phyloP scores from a whole-genome alignment of 2,888 invertebrate species.

The Hypomecis atomaria region DNA sequence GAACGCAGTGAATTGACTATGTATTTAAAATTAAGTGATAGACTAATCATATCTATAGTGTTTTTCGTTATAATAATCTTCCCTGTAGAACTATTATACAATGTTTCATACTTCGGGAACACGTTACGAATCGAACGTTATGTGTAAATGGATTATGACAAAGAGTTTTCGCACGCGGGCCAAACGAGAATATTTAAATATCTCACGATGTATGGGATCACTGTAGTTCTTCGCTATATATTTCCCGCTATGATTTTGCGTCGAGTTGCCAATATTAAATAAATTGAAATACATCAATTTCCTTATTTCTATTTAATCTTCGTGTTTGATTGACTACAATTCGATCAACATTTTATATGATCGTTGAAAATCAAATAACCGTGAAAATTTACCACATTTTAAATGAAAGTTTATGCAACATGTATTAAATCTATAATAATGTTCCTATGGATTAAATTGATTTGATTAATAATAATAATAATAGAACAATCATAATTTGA shows the following conservation, averaged over 20 bases:
- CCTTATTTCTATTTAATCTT: too few species aligned
- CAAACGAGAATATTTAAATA: conserved; percentile 74
- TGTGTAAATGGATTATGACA: conserved; percentile 60
- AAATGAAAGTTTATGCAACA: not conserved
- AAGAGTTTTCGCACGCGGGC: conserved; percentile 69
- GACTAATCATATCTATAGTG: conserved; percentile 79
- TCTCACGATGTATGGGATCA: conserved; percentile 78
- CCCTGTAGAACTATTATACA: conserved; percentile 59
- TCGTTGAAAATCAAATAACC: not conserved
- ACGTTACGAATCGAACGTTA: conserved; percentile 63
- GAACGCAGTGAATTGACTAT: conserved; percentile 43
- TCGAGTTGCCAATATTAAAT: conserved; percentile 49
- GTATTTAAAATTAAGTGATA: conserved; percentile 68
- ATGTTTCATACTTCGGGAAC: conserved; percentile 62
- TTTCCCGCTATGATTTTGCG: conserved; percentile 56
- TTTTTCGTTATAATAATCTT: conserved; percentile 69
- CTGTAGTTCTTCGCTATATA: conserved; percentile 72
- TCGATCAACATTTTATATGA: conserved; percentile 25
- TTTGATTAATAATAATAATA: conserved; percentile 46
- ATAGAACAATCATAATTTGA: conserved; percentile 68
- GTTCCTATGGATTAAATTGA: conserved; percentile 53
- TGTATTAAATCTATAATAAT: conserved; percentile 31
- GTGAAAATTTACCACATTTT: not conserved
- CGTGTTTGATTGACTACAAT: conserved; percentile 10
- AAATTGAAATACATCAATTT: too few species aligned